Conservation (phyloP, 2,888 invertebrate genomes). For the Aromia moschata region DNA sequence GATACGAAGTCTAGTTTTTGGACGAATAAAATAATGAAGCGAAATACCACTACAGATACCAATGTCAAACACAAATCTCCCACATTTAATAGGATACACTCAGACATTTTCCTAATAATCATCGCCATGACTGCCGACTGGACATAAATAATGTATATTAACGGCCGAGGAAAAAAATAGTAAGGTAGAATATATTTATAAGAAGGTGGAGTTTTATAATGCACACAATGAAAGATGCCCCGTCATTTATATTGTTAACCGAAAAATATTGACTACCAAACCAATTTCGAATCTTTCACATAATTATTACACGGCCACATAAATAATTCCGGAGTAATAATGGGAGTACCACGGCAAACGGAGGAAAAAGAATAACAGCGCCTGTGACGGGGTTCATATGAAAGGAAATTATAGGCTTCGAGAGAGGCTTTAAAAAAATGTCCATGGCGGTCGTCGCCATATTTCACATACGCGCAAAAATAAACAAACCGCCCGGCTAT, state of each 20-base stretch:
- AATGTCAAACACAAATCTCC: no score
- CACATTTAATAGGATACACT: no score
- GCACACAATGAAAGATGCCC: not conserved
- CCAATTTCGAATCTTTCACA: slow-evolving; percentile 28
- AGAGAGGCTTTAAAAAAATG: slow-evolving; percentile 48
- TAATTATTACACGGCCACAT: slow-evolving; percentile 33
- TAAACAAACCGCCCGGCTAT: slow-evolving; percentile 42
- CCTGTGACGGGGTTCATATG: slow-evolving; percentile 43
- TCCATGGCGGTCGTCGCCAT: slow-evolving; percentile 46
- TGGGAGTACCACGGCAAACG: slow-evolving; percentile 25
- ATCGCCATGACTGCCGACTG: no score
- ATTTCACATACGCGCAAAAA: slow-evolving; percentile 47
- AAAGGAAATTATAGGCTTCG: slow-evolving; percentile 48
- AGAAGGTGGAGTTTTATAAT: not conserved
- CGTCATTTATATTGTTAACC: slow-evolving; percentile 11
- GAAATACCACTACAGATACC: no score
- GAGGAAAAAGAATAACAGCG: slow-evolving; percentile 34
- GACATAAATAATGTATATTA: not conserved
- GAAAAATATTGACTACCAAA: slow-evolving; percentile 16
- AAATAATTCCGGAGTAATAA: slow-evolving; percentile 37
- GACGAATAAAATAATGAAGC: no score
- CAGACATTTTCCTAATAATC: no score
- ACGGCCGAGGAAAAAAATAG: not conserved
- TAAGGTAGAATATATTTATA: no score
- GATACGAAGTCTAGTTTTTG: no score